Conservation (phyloP, 2,797 vertebrate species). For the Xenops minutus region DNA sequence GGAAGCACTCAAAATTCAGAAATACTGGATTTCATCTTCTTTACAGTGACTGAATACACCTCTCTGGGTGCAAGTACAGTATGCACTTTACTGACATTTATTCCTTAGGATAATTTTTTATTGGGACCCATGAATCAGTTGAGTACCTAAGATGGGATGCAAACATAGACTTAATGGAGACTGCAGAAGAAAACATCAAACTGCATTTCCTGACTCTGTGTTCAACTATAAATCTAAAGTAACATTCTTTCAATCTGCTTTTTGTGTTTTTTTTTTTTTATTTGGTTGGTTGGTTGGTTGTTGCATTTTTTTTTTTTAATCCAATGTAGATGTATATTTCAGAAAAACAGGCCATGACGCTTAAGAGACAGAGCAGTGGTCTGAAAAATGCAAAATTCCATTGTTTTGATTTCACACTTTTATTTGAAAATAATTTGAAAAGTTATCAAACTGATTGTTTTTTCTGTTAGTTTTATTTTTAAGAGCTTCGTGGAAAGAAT, state of each 20-base stretch:
- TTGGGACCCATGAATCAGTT: background rate
- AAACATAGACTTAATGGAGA: background rate
- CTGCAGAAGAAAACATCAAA: background rate
- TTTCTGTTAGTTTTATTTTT: background rate
- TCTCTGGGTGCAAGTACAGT: background rate
- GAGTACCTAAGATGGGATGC: background rate
- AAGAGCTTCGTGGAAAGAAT: background rate
- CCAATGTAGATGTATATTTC: background rate
- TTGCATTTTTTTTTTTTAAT: background rate
- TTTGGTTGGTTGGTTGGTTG: background rate
- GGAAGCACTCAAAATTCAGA: background rate
- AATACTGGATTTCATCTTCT: background rate
- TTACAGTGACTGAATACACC: background rate
- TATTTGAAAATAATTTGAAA: background rate
- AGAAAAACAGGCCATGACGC: background rate
- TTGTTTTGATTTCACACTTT: background rate
- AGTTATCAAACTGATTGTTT: background rate
- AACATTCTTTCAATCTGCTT: background rate
- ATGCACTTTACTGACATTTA: background rate
- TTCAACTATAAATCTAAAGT: background rate
- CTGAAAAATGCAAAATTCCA: background rate
- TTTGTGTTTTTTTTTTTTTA: rapidly evolving
- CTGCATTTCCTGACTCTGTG: background rate
- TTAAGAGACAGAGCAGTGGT: background rate
- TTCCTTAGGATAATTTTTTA: background rate